Base-by-base conservation (phyloP, 2,888 invertebrate species). In the Cataglyphis livida region DNA sequence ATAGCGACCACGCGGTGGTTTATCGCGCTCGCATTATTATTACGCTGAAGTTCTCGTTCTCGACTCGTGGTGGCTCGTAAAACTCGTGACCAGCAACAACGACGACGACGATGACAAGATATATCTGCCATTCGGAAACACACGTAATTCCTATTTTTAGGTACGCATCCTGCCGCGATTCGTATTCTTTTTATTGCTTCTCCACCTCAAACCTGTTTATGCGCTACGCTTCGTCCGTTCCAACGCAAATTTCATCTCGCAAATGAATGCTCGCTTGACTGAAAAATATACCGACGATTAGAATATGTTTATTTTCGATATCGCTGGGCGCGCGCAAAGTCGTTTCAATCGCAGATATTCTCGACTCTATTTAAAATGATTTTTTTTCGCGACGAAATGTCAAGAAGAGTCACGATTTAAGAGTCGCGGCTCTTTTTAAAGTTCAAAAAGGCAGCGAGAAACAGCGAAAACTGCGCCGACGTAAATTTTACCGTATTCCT, bases 131-230 rank as follows among this genome's bases (percentile, higher is more conserved):
- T 48, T 48, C 9, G 51, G 12, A 32, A 76, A 57, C 35, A 15
- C 12, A 18, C 18, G 73, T 64, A 62, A 73, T 73, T 81, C 3
- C 62, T 73, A 51, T 73, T 54, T 73, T 51, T 64, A 62, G n/a
- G 9, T 59, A 28, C 35, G 48, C 59, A 12, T 28, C 18, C 25
- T 18, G 15, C 2, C 32, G 32, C 32, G 32, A 51, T 64, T 74
- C 35, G 35, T 18, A 21, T 64, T 74, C 74, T 21, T 48, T 62
- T 74, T 62, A 10, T 74, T 51, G 64, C 48, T n/a, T 21, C 44
- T n/a, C 21, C 35, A 48, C 32, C 44, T n/a, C 74, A 64, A 64
- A 48, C 35, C 62, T 21, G 21, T 64, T 51, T n/a, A 15, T n/a
- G 54, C n/a, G 57, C n/a, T 35, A 10, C 9, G 62, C 15, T 25